Evolutionary conservation across 2,113 vertebrate genomes (phyloP).

Genomic region (Oncorhynchus masou): DNA sequence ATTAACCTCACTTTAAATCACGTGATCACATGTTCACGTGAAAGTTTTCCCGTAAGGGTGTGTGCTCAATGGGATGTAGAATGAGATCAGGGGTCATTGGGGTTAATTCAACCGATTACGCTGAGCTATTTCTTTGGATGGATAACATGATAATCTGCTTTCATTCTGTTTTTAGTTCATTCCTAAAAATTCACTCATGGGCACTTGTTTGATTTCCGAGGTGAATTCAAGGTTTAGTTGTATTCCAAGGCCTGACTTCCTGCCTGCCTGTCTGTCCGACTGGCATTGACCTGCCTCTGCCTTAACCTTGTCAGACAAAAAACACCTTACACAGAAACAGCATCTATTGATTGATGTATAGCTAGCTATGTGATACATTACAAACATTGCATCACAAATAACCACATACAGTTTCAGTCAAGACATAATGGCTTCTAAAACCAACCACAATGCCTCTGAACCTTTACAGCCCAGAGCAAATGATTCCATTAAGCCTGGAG

Average conservation of each 20-base stretch:
- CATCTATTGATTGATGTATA: constrained; percentile 76
- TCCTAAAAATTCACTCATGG: background rate
- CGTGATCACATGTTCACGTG: no score
- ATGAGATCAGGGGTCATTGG: no score
- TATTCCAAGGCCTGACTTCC: background rate
- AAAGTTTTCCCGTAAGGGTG: no score
- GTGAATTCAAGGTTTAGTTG: background rate
- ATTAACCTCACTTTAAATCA: no score
- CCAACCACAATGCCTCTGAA: constrained; percentile 76
- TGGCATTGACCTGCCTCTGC: constrained; percentile 10
- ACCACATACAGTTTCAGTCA: constrained; percentile 81
- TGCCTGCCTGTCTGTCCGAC: constrained; percentile 57
- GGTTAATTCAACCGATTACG: background rate
- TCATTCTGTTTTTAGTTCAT: background rate
- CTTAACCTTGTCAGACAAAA: constrained; percentile 65
- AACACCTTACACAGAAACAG: constrained; percentile 76
- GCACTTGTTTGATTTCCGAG: background rate
- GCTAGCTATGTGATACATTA: constrained; percentile 79
- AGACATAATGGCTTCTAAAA: constrained; percentile 71
- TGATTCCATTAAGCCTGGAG: constrained; percentile 73
- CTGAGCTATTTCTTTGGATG: background rate
- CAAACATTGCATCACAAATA: constrained; percentile 89
- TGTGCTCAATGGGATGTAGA: no score
- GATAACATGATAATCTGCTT: no score
- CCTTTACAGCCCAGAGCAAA: constrained; percentile 71